phyloP scores from a whole-genome alignment of 2,888 invertebrate species.

The Megaustenia siamemsis region DNA sequence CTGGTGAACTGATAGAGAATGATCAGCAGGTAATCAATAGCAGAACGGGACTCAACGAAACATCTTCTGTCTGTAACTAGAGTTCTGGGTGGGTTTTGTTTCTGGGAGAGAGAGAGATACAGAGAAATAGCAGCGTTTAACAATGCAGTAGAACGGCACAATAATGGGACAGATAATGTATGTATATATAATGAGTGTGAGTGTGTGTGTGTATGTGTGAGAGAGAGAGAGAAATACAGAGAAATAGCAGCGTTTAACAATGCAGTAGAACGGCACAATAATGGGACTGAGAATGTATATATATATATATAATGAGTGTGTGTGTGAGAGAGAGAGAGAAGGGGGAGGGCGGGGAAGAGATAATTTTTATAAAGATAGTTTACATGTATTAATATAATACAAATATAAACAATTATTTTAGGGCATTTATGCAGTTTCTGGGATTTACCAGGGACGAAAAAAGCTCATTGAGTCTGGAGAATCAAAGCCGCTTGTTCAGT shows the following conservation, averaged over 20 bases:
- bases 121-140: background rate
- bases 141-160: too few relatives aligned
- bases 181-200: constrained; percentile 24
- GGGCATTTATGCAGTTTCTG: too few relatives aligned
- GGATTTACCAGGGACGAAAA: too few relatives aligned
- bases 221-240: constrained; percentile 42
- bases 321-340: background rate
- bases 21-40: background rate
- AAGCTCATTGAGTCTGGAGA: too few relatives aligned
- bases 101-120: background rate
- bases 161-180: background rate
- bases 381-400: background rate
- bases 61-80: too few relatives aligned
- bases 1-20: too few relatives aligned
- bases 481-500: too few relatives aligned
- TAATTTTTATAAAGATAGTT: background rate
- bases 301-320: too few relatives aligned
- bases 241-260: background rate
- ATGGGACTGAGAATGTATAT: background rate
- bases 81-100: too few relatives aligned
- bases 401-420: too few relatives aligned
- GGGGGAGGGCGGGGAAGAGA: background rate
- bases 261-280: background rate
- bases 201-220: constrained; percentile 21
- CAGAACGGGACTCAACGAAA: background rate